Conservation (phyloP, 2,113 vertebrate species). For the Albula glossodonta region DNA sequence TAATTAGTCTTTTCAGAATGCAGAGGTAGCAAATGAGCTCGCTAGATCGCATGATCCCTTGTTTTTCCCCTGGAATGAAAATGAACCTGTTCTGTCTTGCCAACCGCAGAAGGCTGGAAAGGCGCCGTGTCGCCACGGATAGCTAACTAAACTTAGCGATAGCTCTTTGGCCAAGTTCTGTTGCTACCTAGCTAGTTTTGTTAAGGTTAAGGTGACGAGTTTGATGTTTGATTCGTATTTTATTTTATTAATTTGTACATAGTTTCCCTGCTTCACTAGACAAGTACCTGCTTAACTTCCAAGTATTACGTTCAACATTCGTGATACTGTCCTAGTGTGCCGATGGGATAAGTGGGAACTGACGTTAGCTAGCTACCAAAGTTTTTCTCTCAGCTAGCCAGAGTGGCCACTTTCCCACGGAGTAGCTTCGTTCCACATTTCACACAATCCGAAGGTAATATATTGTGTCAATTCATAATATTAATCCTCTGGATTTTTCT, state of each 20-base stretch:
- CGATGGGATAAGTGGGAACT: too few species aligned
- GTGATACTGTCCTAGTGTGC: too few species aligned
- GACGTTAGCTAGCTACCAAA: too few species aligned
- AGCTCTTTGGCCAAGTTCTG: neutral
- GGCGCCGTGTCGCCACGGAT: neutral
- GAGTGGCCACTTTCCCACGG: too few species aligned
- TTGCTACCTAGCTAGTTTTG: neutral
- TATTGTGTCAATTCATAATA: too few species aligned
- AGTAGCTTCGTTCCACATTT: too few species aligned
- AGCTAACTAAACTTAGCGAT: neutral
- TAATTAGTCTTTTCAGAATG: neutral
- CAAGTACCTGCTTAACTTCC: neutral
- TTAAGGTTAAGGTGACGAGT: neutral
- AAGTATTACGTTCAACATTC: neutral
- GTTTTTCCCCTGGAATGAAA: neutral
- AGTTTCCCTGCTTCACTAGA: neutral
- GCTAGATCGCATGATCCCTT: neutral
- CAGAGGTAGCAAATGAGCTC: neutral
- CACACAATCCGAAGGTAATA: too few species aligned
- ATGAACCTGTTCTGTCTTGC: constrained; percentile 18
- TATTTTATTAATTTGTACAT: neutral
- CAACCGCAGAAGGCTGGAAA: neutral
- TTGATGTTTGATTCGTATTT: neutral
- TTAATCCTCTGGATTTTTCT: too few species aligned
- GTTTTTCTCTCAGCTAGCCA: too few species aligned